phyloP scores from a whole-genome alignment of 1,140 invertebrate genomes.

The Notospermus geniculatus region DNA sequence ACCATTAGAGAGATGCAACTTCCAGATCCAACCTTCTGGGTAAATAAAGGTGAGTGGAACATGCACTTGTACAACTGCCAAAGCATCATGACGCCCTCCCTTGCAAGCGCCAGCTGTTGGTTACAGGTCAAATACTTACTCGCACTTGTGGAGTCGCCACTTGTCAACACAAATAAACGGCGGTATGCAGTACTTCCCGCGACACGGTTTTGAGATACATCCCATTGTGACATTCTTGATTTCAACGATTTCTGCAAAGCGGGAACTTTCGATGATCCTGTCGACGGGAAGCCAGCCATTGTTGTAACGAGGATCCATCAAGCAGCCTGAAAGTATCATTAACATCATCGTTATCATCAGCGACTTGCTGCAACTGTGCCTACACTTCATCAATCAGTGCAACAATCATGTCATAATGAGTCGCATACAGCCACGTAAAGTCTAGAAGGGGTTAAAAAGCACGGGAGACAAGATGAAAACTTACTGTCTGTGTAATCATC shows the following conservation, averaged over 20 bases:
- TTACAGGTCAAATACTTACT: not conserved
- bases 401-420: no score
- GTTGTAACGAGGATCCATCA: slow-evolving; percentile 84
- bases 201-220: slow-evolving; percentile 2
- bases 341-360: not conserved
- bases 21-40: not conserved
- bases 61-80: not conserved
- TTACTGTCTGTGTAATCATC: no score
- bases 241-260: slow-evolving; percentile 15
- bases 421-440: no score
- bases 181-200: not conserved
- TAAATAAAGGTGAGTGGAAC: not conserved
- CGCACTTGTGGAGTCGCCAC: not conserved
- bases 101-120: no score
- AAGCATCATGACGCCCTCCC: not conserved
- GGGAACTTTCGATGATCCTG: slow-evolving; percentile 76
- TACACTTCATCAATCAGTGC: no score
- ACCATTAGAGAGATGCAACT: not conserved
- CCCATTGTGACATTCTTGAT: slow-evolving; percentile 13
- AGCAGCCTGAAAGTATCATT: slow-evolving; percentile 63
- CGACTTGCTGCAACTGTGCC: no score
- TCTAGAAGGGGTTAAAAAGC: no score
- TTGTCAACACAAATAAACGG: slow-evolving; percentile 2
- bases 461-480: no score
- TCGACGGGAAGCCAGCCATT: slow-evolving; percentile 87